Evolutionary conservation across 2,797 vertebrate genomes (phyloP).

Genomic region (Myotis vivesi): DNA sequence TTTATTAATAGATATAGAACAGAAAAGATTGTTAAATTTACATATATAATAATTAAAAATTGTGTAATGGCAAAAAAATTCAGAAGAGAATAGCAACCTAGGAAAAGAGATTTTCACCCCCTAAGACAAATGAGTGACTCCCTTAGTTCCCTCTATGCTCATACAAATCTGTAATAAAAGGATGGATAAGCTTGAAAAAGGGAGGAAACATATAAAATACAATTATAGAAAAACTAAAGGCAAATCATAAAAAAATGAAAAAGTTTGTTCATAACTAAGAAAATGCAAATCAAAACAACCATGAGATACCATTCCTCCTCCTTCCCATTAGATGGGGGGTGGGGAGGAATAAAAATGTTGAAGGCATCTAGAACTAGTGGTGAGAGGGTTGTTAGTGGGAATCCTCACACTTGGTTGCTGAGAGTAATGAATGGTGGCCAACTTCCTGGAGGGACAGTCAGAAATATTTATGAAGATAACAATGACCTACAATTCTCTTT

Average conservation of each 20-base stretch:
- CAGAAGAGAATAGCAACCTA: neutral
- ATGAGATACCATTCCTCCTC: neutral
- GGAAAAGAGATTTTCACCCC: neutral
- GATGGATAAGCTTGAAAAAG: neutral
- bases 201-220: neutral
- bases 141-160: neutral
- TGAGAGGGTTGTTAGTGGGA: neutral
- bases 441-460: neutral
- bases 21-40: neutral
- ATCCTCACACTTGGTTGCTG: neutral
- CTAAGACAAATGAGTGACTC: neutral
- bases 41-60: neutral
- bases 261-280: neutral
- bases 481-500: neutral
- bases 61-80: neutral
- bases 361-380: neutral
- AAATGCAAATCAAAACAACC: slow-evolving; percentile 2
- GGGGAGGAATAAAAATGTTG: neutral
- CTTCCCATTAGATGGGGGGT: neutral
- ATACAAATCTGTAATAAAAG: neutral
- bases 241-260: neutral
- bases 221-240: neutral
- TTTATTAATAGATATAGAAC: neutral
- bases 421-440: neutral
- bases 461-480: neutral